These are phyloP conservation scores for Lucilia sericata DNA, from an alignment of 1,140 invertebrate genomes.

Conservation along the genomic window DNA sequence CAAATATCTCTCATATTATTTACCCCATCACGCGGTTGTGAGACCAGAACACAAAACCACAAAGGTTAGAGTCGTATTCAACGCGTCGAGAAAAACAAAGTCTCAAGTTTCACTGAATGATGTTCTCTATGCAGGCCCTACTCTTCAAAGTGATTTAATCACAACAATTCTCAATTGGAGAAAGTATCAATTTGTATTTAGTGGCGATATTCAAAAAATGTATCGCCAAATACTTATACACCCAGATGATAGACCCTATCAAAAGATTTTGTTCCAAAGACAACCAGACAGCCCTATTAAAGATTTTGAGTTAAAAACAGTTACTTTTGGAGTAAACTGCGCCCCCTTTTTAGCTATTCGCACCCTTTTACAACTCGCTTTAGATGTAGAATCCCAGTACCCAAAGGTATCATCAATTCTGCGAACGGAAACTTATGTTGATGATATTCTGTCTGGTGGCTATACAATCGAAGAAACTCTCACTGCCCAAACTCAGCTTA, in stretches of 20 bases:
- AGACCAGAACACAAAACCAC: neutral
- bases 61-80: slow-evolving; percentile 29
- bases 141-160: neutral
- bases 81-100: slow-evolving; percentile 11
- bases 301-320: too few species aligned
- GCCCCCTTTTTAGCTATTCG: neutral
- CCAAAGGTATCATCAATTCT: neutral
- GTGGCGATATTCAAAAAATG: slow-evolving; percentile 34
- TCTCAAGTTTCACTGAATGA: slow-evolving; percentile 24
- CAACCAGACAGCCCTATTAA: too few species aligned
- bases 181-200: slow-evolving; percentile 23
- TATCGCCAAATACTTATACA: slow-evolving; percentile 4
- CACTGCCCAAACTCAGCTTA: neutral
- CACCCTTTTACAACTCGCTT: neutral
- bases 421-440: neutral
- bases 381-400: neutral
- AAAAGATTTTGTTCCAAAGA: too few species aligned
- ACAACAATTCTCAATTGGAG: slow-evolving; percentile 34
- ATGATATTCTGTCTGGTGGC: neutral
- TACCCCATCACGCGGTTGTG: slow-evolving; percentile 26
- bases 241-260: slow-evolving; percentile 2
- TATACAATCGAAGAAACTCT: neutral
- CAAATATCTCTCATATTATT: slow-evolving; percentile 11
- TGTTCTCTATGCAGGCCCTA: neutral
- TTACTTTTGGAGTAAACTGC: slow-evolving; percentile 4